Conservation (phyloP, 1,140 invertebrate genomes). For the Gonioctena quinquepunctata region DNA sequence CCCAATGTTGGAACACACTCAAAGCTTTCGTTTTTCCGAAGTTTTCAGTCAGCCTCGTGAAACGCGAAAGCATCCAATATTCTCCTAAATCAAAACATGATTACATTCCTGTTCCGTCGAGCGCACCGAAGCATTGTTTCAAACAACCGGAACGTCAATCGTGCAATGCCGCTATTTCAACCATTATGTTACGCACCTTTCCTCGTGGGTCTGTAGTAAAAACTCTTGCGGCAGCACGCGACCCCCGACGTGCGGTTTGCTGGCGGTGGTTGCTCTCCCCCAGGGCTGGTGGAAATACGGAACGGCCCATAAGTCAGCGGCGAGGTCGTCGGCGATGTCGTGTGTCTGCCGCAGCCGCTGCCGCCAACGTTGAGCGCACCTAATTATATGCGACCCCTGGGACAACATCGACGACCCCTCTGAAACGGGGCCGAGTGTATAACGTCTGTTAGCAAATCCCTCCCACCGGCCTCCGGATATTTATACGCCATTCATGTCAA, state of each 20-base stretch:
- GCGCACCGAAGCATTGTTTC: not conserved
- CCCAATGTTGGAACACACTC: no score
- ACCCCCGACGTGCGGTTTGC: constrained; percentile 1
- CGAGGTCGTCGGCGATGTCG: constrained; percentile 6
- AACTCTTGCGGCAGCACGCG: constrained; percentile 2
- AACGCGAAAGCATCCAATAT: no score
- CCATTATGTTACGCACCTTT: not conserved
- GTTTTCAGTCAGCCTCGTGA: no score
- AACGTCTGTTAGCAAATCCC: not conserved
- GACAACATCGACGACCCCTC: constrained; percentile 3
- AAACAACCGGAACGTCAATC: not conserved
- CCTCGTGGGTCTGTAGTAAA: not conserved
- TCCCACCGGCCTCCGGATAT: not conserved
- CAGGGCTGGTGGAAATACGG: constrained; percentile 12
- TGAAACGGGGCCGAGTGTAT: not conserved
- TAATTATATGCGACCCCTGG: constrained; percentile 12
- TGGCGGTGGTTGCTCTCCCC: not conserved
- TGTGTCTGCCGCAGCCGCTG: constrained; percentile 8
- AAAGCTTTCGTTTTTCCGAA: no score
- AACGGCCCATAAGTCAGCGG: constrained; percentile 13
- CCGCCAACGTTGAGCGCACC: constrained; percentile 10
- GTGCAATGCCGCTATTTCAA: not conserved
- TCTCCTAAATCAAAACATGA: not conserved
- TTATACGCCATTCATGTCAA: constrained; percentile 6
- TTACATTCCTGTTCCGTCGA: not conserved